A percentile compares a stretch with the other conserved stretches of the same genome.
Conservation (phyloP, 2,888 invertebrate species). For the Amphipoea lucens region DNA sequence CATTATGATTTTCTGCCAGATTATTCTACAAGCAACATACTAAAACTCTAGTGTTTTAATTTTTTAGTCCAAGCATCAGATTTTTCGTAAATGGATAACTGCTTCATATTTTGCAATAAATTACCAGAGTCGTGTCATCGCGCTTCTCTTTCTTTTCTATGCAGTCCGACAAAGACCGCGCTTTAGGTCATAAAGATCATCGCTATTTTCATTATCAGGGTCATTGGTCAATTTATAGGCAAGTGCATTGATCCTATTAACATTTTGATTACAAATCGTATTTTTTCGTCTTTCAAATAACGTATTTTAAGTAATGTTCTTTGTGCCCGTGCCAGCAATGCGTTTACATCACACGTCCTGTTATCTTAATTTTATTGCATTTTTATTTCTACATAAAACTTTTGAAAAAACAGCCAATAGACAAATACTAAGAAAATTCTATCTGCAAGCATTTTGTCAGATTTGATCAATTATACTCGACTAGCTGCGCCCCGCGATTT, state of each 20-base stretch:
- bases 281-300: slow-evolving; percentile 25
- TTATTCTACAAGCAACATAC: too few species aligned
- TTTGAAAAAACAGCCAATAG: neutral
- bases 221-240: neutral
- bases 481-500: too few species aligned
- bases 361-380: slow-evolving; percentile 18
- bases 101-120: too few species aligned
- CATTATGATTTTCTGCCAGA: too few species aligned
- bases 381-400: slow-evolving; percentile 29
- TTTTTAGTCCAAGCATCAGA: too few species aligned
- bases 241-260: slow-evolving; percentile 22
- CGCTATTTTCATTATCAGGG: neutral
- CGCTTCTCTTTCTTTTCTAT: too few species aligned
- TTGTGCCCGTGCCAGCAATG: slow-evolving; percentile 40
- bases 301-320: slow-evolving; percentile 8
- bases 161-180: too few species aligned
- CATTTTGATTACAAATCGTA: slow-evolving; percentile 10
- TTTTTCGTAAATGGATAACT: too few species aligned
- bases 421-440: neutral
- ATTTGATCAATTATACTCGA: neutral
- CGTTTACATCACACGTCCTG: slow-evolving; percentile 25
- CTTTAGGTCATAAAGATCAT: too few species aligned
- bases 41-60: too few species aligned
- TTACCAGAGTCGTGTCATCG: too few species aligned
- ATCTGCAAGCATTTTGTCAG: neutral